phyloP scores from a whole-genome alignment of 2,888 invertebrate genomes.

The Hydroisotoma schaefferi region DNA sequence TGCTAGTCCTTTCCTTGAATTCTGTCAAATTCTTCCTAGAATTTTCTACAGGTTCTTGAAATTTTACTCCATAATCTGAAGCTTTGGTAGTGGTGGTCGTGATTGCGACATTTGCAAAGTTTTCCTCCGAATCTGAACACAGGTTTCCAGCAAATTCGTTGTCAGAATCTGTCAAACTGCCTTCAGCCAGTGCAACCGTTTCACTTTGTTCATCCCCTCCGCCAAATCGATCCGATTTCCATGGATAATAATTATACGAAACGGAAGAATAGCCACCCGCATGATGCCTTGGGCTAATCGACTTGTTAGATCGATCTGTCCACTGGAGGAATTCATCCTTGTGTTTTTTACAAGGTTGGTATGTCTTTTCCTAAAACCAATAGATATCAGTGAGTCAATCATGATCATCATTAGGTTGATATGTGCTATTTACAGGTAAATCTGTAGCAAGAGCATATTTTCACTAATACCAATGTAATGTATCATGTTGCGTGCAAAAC shows the following conservation, averaged over 20 bases:
- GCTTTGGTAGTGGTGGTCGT: too few relatives aligned
- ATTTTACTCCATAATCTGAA: too few relatives aligned
- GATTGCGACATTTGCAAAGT: too few relatives aligned
- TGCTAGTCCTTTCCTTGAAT: too few relatives aligned
- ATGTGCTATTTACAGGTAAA: too few relatives aligned
- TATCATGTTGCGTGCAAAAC: too few relatives aligned
- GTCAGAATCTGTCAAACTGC: slow-evolving; percentile 37
- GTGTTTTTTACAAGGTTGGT: slow-evolving; percentile 43
- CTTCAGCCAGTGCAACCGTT: slow-evolving; percentile 46
- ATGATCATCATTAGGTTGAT: too few relatives aligned
- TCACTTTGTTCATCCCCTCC: slow-evolving; percentile 44
- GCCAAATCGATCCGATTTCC: slow-evolving; percentile 21
- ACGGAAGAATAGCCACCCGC: background rate
- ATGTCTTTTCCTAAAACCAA: slow-evolving; percentile 33
- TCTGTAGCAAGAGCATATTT: too few relatives aligned
- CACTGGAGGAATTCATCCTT: slow-evolving; percentile 28
- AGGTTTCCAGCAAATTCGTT: background rate
- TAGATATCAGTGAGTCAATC: background rate
- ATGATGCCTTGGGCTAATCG: slow-evolving; percentile 23
- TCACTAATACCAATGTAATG: too few relatives aligned
- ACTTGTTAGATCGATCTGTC: slow-evolving; percentile 20
- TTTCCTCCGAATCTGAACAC: background rate
- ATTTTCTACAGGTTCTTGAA: too few relatives aligned
- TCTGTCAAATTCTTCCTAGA: too few relatives aligned
- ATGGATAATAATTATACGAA: background rate